phyloP scores from a whole-genome alignment of 2,797 vertebrate genomes.

The Rhinophrynus dorsalis region DNA sequence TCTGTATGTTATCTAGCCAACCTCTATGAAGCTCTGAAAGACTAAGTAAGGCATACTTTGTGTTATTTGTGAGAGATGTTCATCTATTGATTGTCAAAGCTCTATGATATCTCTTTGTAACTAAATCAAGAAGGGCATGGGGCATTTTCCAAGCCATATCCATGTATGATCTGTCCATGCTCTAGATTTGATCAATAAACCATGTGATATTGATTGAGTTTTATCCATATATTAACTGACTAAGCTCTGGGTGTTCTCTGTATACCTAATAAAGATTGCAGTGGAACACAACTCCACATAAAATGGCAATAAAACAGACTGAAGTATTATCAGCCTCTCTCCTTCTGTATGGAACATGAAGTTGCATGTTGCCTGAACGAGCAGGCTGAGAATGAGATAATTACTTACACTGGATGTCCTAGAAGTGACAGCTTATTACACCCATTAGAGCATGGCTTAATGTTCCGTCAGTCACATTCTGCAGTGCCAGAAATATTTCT shows the following conservation, averaged over 20 bases:
- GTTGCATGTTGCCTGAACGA: constrained; percentile 43
- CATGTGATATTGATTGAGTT: no score
- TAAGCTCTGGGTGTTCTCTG: neutral
- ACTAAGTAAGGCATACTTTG: no score
- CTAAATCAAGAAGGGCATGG: no score
- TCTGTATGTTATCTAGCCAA: no score
- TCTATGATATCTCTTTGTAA: no score
- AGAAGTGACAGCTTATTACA: constrained; percentile 49
- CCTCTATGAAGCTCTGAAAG: no score
- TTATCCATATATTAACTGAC: no score
- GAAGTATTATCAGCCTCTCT: constrained; percentile 14
- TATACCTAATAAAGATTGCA: neutral
- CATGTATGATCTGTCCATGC: no score
- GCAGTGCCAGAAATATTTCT: constrained; percentile 40
- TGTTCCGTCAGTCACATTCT: constrained; percentile 43
- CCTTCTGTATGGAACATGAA: constrained; percentile 36
- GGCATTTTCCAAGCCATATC: no score
- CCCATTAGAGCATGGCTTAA: constrained; percentile 49
- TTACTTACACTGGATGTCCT: constrained; percentile 47
- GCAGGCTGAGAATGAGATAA: constrained; percentile 42
- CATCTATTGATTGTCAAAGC: no score
- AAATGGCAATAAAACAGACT: constrained; percentile 16
- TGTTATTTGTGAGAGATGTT: no score
- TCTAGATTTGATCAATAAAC: no score
- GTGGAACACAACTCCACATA: constrained; percentile 7